Base-by-base conservation (phyloP, 2,888 invertebrate genomes). In the Fabriciana adippe region DNA sequence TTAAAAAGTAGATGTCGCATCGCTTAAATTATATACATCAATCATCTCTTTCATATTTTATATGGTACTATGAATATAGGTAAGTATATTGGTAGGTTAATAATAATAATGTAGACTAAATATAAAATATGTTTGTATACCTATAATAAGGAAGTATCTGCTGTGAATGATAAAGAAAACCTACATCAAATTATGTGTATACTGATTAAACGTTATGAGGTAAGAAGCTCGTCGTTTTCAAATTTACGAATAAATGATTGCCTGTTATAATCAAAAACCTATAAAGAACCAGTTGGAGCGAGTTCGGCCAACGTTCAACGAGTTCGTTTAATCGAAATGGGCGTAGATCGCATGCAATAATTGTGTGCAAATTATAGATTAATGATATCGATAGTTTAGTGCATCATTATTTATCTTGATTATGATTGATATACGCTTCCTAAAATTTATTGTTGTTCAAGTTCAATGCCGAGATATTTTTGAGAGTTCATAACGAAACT, bases 321-420 rank as follows among this genome's bases (percentile, higher is more conserved):
- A 55, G 67, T 62, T 70, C 59, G 18, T 69, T 69, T 61, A 73
- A 73, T 77, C 75, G 84, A 81, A 77, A 80, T 78, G 70, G 71
- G 71, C 78, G 79, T 75, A 66, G 70, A 76, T 73, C 73, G 77
- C 76, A 72, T 74, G 77, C 79, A 78, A 77, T 80, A 79, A 82
- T 79, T 79, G 79, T 82, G 79, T 81, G 78, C 77, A 82, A 84
- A 82, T 85, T 83, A 80, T 80, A 81, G 79, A 83, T 85, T 83
- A 81, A 84, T 84, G 79, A 79, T 72, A 71, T 76, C 75, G 80
- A 84, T 85, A 79, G 82, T 78, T 82, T 79, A 80, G 73, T 74
- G 75, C 74, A 73, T 76, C 76, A 80, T 82, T 79, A 81, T 76
- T 75, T 48, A 64, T 61, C 48, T 51, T 63, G 63, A 53, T 61